Evolutionary conservation across 1,140 invertebrate genomes (phyloP).

Genomic region (Rhagoletis pomonella): DNA sequence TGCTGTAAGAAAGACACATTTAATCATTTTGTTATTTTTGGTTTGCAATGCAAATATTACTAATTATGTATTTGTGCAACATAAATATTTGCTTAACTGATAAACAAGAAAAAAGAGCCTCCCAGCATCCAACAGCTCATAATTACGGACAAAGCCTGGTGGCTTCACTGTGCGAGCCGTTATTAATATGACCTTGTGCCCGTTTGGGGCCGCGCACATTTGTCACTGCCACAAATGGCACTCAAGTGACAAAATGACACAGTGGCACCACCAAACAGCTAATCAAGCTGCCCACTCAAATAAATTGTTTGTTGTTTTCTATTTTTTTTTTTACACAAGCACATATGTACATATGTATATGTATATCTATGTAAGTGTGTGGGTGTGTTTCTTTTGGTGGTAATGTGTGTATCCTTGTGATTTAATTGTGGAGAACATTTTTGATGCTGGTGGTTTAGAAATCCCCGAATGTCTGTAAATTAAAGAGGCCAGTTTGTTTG

Average conservation of each 20-base stretch:
- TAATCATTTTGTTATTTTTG: conserved; percentile 11
- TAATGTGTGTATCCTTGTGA: background rate
- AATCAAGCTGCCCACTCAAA: conserved; percentile 25
- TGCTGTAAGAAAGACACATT: background rate
- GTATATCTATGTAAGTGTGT: background rate
- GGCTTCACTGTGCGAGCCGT: conserved; percentile 19
- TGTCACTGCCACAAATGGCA: conserved; percentile 46
- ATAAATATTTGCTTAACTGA: conserved; percentile 17
- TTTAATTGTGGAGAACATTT: conserved; percentile 1
- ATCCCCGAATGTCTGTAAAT: background rate
- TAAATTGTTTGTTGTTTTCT: background rate
- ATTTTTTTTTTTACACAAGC: background rate
- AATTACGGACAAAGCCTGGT: background rate
- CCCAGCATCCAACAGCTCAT: background rate
- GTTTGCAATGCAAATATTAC: background rate
- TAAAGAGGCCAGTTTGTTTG: too few relatives aligned
- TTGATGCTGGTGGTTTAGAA: background rate
- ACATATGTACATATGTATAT: background rate
- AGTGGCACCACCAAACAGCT: conserved; percentile 7
- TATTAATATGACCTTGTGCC: conserved; percentile 53
- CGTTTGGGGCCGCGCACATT: conserved; percentile 5
- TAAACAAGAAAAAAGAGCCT: background rate
- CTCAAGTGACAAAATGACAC: conserved; percentile 36
- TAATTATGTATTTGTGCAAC: background rate
- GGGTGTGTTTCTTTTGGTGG: background rate